A percentile compares a stretch with the other conserved stretches of the same genome.
phyloP scores from a whole-genome alignment of 2,113 vertebrate genomes.

The Clarias gariepinus region DNA sequence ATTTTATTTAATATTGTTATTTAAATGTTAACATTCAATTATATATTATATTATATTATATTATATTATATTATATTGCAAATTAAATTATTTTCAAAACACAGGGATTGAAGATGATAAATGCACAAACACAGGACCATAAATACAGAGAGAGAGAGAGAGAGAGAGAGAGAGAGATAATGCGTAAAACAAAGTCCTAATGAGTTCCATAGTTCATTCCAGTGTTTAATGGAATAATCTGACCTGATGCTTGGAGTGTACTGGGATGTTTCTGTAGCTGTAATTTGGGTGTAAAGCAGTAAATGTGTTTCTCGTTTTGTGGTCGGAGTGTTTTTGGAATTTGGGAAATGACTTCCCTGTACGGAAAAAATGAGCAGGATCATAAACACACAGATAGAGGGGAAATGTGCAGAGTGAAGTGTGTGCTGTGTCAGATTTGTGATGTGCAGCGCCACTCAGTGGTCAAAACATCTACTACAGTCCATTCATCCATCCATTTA shows the following conservation, averaged over 20 bases:
- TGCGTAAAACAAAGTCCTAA: background rate
- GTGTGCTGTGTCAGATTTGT: background rate
- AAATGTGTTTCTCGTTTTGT: background rate
- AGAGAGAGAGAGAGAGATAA: background rate
- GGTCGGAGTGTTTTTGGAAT: background rate
- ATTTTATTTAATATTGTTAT: too few relatives aligned
- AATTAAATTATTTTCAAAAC: background rate
- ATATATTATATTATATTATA: too few relatives aligned
- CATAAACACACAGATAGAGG: background rate
- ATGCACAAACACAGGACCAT: background rate
- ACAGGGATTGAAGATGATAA: background rate
- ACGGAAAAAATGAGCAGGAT: constrained; percentile 11
- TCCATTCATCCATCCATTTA: background rate
- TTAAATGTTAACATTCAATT: too few relatives aligned
- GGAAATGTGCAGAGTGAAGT: background rate
- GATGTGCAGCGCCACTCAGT: background rate
- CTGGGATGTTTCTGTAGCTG: background rate
- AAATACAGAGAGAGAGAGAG: background rate
- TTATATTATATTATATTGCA: background rate
- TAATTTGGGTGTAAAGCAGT: background rate
- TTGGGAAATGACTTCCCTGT: background rate
- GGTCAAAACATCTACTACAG: background rate
- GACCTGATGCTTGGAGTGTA: background rate
- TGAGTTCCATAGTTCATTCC: background rate
- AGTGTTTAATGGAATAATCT: background rate